Evolutionary conservation across 1,140 invertebrate genomes (phyloP).

Genomic region (Paralvinella palmiformis): DNA sequence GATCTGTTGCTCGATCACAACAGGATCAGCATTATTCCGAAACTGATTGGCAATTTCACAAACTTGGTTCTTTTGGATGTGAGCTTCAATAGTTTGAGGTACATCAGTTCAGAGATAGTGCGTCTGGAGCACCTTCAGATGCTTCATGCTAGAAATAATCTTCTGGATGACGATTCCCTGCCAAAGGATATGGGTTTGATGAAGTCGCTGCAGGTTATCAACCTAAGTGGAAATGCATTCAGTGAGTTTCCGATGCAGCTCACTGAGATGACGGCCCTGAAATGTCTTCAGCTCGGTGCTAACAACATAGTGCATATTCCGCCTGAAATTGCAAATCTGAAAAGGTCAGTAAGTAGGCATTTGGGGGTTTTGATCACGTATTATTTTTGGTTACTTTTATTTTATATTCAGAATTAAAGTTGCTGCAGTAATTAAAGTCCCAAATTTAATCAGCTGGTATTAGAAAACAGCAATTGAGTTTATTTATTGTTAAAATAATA

Average conservation of each 20-base stretch:
- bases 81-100: slow-evolving; percentile 75
- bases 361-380: no score
- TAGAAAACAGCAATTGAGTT: no score
- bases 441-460: no score
- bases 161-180: slow-evolving; percentile 69
- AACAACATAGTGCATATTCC: slow-evolving; percentile 77
- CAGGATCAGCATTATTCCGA: slow-evolving; percentile 40
- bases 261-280: slow-evolving; percentile 67
- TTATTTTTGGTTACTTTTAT: no score
- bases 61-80: slow-evolving; percentile 67
- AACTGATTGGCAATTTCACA: slow-evolving; percentile 44
- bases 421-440: no score
- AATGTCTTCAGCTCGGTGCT: slow-evolving; percentile 81
- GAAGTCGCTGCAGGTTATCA: slow-evolving; percentile 68
- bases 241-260: slow-evolving; percentile 79
- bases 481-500: no score
- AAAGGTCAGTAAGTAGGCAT: no score
- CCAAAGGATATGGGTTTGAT: slow-evolving; percentile 72
- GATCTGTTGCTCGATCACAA: slow-evolving; percentile 47
- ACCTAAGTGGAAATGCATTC: slow-evolving; percentile 85
- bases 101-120: slow-evolving; percentile 68
- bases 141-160: slow-evolving; percentile 82
- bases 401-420: no score
- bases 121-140: slow-evolving; percentile 64
- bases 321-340: slow-evolving; percentile 70